These are phyloP conservation scores for Synergus umbraculus DNA, from an alignment of 2,888 invertebrate genomes.

Conservation along the genomic window DNA sequence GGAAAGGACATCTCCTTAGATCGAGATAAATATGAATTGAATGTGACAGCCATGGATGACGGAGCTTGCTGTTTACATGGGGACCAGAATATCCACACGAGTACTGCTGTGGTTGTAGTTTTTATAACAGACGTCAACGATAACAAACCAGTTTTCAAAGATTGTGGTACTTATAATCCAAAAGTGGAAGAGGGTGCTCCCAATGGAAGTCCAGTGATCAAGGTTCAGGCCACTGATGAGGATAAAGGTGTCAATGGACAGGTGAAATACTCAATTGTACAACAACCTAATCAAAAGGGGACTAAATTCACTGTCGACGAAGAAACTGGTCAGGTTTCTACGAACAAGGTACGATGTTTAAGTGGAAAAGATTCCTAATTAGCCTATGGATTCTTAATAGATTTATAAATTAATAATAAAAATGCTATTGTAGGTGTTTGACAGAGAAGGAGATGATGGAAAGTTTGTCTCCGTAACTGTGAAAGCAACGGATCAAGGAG, in stretches of 20 bases:
- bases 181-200: constrained; percentile 97
- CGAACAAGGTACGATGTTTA: constrained; percentile 85
- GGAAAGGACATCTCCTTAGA: constrained; percentile 92
- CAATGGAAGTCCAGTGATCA: constrained; percentile 95
- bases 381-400: not conserved
- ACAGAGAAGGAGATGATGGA: constrained; percentile 97
- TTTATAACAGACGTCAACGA: constrained; percentile 98
- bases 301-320: constrained; percentile 97
- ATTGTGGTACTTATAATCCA: constrained; percentile 94
- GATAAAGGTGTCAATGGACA: constrained; percentile 97
- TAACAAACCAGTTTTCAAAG: constrained; percentile 96
- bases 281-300: constrained; percentile 96
- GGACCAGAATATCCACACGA: constrained; percentile 92
- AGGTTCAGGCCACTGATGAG: constrained; percentile 95
- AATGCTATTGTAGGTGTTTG: constrained; percentile 84
- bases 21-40: constrained; percentile 95
- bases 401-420: constrained; percentile 6
- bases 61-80: constrained; percentile 97
- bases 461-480: constrained; percentile 98
- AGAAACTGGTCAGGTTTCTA: constrained; percentile 95
- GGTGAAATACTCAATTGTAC: constrained; percentile 97
- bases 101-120: constrained; percentile 96
- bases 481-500: constrained; percentile 99
- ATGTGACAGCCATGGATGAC: constrained; percentile 98
- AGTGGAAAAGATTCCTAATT: not conserved